Percentiles rank a stretch among this genome's conserved stretches.
phyloP scores from a whole-genome alignment of 2,888 invertebrate genomes.

The Trissoscelio sp. region DNA sequence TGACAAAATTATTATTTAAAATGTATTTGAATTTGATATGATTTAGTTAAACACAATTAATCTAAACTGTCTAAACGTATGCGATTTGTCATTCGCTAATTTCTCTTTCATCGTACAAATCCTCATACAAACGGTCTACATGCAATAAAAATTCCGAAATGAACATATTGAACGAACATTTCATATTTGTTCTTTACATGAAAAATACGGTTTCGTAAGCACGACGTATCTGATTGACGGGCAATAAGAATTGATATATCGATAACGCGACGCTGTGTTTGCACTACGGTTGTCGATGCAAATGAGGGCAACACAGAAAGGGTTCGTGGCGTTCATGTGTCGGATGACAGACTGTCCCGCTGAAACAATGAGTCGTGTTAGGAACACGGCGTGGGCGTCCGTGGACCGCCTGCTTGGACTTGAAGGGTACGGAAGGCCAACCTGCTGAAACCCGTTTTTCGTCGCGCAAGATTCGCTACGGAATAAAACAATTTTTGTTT shows the following conservation, averaged over 20 bases:
- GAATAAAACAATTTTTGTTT: no score
- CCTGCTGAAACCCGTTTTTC: conserved; percentile 63
- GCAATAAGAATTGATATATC: conserved; percentile 68
- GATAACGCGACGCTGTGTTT: conserved; percentile 57
- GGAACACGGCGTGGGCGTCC: conserved; percentile 54
- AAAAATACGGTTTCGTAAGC: conserved; percentile 56
- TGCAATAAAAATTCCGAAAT: conserved; percentile 27
- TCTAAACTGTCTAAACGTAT: conserved; percentile 3
- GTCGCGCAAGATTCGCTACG: conserved; percentile 23
- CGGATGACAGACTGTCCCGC: conserved; percentile 64
- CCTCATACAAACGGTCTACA: no score
- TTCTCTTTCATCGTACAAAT: conserved; percentile 42
- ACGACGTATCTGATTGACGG: conserved; percentile 66
- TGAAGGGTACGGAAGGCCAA: conserved; percentile 29
- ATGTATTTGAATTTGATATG: no score
- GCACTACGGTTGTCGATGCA: conserved; percentile 67
- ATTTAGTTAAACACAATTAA: no score
- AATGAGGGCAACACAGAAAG: conserved; percentile 64
- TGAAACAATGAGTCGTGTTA: conserved; percentile 63
- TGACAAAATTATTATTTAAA: no score
- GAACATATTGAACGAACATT: conserved; percentile 18
- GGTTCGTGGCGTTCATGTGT: conserved; percentile 40
- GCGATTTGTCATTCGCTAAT: conserved; percentile 27
- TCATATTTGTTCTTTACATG: conserved; percentile 41
- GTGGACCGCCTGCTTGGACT: conserved; percentile 41